These are phyloP conservation scores for Hycleus phaleratus DNA, from an alignment of 1,140 invertebrate genomes.

Conservation along the genomic window DNA sequence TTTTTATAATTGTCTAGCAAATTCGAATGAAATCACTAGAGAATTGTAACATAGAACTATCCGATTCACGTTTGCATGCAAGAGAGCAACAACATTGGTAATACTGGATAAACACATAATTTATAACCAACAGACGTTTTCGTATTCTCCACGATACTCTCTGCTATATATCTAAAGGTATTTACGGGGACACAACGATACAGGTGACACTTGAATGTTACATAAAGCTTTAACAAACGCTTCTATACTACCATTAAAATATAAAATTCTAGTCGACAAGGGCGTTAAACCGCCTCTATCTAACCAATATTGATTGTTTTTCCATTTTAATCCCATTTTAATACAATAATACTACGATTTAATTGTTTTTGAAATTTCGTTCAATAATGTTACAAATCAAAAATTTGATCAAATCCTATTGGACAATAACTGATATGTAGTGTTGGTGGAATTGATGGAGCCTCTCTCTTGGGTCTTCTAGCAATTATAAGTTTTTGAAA, in stretches of 20 bases:
- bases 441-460: too few relatives aligned
- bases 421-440: too few relatives aligned
- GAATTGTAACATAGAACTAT: slow-evolving; percentile 3
- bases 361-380: too few relatives aligned
- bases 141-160: slow-evolving; percentile 12
- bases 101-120: slow-evolving; percentile 14
- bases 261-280: not conserved
- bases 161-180: slow-evolving; percentile 13
- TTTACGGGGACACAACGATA: slow-evolving; percentile 7
- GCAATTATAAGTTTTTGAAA: slow-evolving; percentile 7
- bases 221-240: slow-evolving; percentile 8
- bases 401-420: too few relatives aligned
- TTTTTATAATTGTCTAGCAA: too few relatives aligned
- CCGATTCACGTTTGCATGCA: slow-evolving; percentile 8
- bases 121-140: slow-evolving; percentile 14
- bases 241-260: not conserved
- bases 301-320: too few relatives aligned
- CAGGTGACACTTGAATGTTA: slow-evolving; percentile 15
- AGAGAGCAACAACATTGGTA: slow-evolving; percentile 7
- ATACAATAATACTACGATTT: too few relatives aligned
- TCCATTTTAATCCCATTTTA: too few relatives aligned
- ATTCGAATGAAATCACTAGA: not conserved
- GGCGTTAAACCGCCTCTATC: not conserved
- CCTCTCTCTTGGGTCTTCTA: not conserved
- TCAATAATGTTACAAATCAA: too few relatives aligned